Evolutionary conservation across 2,797 vertebrate species (phyloP).

Genomic region (Furcifer pardalis): DNA sequence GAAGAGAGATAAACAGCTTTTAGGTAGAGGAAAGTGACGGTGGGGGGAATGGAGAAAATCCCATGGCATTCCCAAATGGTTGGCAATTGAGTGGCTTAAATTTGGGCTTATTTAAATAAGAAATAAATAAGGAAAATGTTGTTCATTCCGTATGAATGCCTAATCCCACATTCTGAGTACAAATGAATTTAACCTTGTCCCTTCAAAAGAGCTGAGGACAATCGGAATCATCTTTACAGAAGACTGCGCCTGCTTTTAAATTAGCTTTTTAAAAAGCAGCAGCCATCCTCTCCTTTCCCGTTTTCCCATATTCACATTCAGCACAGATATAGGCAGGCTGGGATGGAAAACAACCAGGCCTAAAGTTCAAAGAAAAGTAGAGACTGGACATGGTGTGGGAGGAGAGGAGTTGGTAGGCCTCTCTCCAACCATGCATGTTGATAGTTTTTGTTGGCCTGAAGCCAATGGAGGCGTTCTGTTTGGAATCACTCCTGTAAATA

Average conservation of each 20-base stretch:
- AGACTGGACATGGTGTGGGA: constrained; percentile 13
- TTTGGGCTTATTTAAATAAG: constrained; percentile 56
- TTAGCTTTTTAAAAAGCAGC: constrained; percentile 69
- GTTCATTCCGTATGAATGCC: constrained; percentile 56
- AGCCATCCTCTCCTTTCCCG: constrained; percentile 51
- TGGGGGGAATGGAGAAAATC: constrained; percentile 57
- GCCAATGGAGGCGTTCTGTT: neutral
- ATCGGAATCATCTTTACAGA: constrained; percentile 73
- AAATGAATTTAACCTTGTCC: constrained; percentile 70
- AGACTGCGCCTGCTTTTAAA: constrained; percentile 70
- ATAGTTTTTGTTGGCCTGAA: constrained; percentile 22
- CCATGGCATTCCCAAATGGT: constrained; percentile 46
- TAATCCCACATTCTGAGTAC: constrained; percentile 70
- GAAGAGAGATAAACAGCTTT: constrained; percentile 58
- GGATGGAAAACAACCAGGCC: constrained; percentile 26
- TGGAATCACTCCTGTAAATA: constrained; percentile 2
- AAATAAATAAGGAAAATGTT: constrained; percentile 66
- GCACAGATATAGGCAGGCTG: constrained; percentile 51
- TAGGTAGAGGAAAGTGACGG: constrained; percentile 44
- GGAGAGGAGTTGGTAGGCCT: neutral
- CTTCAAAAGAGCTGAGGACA: constrained; percentile 67
- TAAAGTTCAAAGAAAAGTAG: constrained; percentile 44
- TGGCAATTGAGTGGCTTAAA: constrained; percentile 57
- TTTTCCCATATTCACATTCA: constrained; percentile 65
- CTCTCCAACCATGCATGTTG: neutral